These are phyloP conservation scores for Coregonus suidteri DNA, from an alignment of 2,797 vertebrate genomes.

Conservation along the genomic window DNA sequence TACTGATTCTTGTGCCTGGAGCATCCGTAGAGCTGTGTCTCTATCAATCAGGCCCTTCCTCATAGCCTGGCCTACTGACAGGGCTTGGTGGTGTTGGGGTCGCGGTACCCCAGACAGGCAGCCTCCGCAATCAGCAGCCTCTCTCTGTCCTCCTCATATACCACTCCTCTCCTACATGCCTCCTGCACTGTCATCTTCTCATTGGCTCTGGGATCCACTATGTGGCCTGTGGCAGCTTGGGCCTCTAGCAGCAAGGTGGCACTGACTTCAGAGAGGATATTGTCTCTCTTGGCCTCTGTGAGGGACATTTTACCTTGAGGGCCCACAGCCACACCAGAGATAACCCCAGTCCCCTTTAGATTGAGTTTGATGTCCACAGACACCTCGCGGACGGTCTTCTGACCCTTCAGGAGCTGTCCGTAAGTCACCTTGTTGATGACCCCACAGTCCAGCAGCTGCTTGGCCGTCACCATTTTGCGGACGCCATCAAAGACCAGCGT, in stretches of 20 bases:
- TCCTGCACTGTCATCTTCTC: constrained; percentile 90
- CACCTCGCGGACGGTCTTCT: constrained; percentile 82
- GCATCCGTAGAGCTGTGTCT: constrained; percentile 82
- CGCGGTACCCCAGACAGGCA: constrained; percentile 86
- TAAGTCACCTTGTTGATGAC: constrained; percentile 66
- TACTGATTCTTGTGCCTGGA: constrained; percentile 90
- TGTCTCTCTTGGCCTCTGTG: constrained; percentile 84
- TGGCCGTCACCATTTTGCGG: constrained; percentile 19
- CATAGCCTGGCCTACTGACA: constrained; percentile 88
- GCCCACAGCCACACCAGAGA: constrained; percentile 82
- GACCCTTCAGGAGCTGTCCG: constrained; percentile 80
- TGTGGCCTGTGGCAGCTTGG: constrained; percentile 91
- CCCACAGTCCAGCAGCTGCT: constrained; percentile 72
- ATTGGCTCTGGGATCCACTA: constrained; percentile 92
- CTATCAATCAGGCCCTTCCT: constrained; percentile 87
- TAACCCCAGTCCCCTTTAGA: constrained; percentile 80
- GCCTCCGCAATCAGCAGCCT: constrained; percentile 87
- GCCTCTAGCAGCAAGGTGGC: constrained; percentile 85
- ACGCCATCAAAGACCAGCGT: constrained; percentile 85
- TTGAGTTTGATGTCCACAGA: constrained; percentile 81
- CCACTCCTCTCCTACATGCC: constrained; percentile 83
- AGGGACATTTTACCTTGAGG: constrained; percentile 76
- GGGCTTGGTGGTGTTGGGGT: constrained; percentile 82
- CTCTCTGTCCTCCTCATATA: constrained; percentile 83
- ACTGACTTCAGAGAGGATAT: constrained; percentile 76